Base-by-base conservation (phyloP, 2,888 invertebrate species). In the Drosophila imparisetae region DNA sequence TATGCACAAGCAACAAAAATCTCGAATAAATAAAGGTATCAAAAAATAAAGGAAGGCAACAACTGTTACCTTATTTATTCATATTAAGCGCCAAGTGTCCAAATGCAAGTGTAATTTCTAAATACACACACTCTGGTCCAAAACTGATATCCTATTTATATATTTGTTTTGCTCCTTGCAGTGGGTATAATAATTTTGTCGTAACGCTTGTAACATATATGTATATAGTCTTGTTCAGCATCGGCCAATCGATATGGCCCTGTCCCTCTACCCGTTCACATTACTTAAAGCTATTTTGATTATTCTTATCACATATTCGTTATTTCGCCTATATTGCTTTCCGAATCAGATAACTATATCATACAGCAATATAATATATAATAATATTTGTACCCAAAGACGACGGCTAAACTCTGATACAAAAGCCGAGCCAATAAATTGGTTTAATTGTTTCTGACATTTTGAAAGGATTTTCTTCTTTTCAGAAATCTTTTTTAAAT, bases 61-160 rank as follows among this genome's bases (percentile, higher is more conserved):
- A 65, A 64, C 58, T 53, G 65, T 61, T 60, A 71, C 63, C 80
- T 84, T 73, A 75, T 85, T 80, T 88, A 88, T 84, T 71, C 85
- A 75, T 73, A 66, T 76, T 66, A 63, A 61, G 72, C 57, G 45
- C 36, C 61, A 24, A 15, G 36, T 63, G 69, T 40, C 53, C 60
- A 69, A 66, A 63, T 54, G 52, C 40, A 29, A 34, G 8, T 24
- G 18, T 18, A 34, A 18, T 36, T 36, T 54, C 34, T 15, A 29
- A 49, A 27, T 27, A 29, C 27, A 49, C 49, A 48, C n/a, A 53
- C 21, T 24, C 21, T 8, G 1, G 13, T 45, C 21, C 45, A 15
- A 4, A 24, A 7, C 45, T 24, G 0, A 45, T 4, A 45, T 45
- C 21, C 21, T 8, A 45, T 24, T 15, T 15, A 45, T 21, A 11